phyloP scores from a whole-genome alignment of 2,797 vertebrate species.

The Leuciscus waleckii region DNA sequence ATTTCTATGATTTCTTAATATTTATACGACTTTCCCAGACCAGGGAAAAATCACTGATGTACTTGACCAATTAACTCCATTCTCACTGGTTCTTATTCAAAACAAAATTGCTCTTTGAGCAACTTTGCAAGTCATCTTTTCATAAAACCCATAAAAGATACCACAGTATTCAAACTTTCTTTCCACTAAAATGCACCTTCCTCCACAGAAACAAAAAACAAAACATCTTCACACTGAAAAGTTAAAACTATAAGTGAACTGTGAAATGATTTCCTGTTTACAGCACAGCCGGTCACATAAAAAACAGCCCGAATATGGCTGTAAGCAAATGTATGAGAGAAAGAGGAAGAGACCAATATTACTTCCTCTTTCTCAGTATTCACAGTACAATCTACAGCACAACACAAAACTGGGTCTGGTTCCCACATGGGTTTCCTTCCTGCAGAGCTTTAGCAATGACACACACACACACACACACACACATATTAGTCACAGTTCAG shows the following conservation, averaged over 20 bases:
- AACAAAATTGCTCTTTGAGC: background rate
- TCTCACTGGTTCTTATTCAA: background rate
- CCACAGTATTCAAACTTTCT: background rate
- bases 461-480: slow-evolving; percentile 50
- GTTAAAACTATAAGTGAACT: background rate
- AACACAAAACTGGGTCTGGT: slow-evolving; percentile 46
- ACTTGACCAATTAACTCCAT: background rate
- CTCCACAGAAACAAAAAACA: slow-evolving; percentile 6
- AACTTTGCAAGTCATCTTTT: background rate
- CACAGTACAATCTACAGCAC: slow-evolving; percentile 30
- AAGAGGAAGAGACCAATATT: slow-evolving; percentile 26
- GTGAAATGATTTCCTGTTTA: slow-evolving; percentile 41
- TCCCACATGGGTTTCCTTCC: slow-evolving; percentile 68
- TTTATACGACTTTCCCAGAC: background rate
- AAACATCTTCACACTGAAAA: background rate
- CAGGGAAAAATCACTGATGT: background rate
- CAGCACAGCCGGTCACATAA: background rate
- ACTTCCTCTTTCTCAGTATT: slow-evolving; percentile 68
- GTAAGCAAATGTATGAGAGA: slow-evolving; percentile 30
- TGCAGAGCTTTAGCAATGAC: slow-evolving; percentile 46
- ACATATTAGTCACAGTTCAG: slow-evolving; percentile 23
- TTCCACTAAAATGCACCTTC: background rate
- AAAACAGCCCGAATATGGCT: background rate
- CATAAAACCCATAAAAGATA: background rate
- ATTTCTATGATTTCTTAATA: background rate